phyloP scores from a whole-genome alignment of 2,888 invertebrate species.

The Glaucopsyche alexis region DNA sequence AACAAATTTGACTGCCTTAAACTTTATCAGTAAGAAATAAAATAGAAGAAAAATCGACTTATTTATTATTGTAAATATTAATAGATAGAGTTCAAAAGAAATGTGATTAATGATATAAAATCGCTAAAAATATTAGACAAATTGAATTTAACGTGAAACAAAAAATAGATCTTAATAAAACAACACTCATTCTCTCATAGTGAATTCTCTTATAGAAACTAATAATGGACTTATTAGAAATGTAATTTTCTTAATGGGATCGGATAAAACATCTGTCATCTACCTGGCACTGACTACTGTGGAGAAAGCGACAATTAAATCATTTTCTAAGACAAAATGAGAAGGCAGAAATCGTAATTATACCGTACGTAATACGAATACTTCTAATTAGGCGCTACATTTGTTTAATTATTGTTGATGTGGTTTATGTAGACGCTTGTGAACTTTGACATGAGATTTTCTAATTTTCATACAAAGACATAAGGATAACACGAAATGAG shows the following conservation, averaged over 20 bases:
- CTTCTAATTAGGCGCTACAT: conserved; percentile 58
- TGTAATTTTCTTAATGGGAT: conserved; percentile 33
- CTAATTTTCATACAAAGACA: background rate
- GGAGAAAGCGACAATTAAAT: conserved; percentile 73
- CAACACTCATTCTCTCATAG: background rate
- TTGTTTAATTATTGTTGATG: conserved; percentile 35
- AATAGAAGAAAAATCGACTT: background rate
- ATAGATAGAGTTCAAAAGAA: too few species aligned
- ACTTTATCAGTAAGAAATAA: background rate
- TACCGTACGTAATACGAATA: conserved; percentile 48
- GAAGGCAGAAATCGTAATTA: conserved; percentile 69
- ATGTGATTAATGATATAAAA: too few species aligned
- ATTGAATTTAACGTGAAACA: background rate
- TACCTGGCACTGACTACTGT: conserved; percentile 42
- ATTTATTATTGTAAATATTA: too few species aligned
- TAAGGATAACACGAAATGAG: background rate
- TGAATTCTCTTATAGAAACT: conserved; percentile 14
- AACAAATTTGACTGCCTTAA: background rate
- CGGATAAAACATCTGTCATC: conserved; percentile 41
- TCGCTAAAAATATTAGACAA: too few species aligned
- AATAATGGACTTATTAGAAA: conserved; percentile 18
- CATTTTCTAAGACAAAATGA: conserved; percentile 65
- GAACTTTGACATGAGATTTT: conserved; percentile 3
- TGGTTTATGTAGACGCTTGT: conserved; percentile 1
- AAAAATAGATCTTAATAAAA: background rate